A percentile compares a stretch with the other conserved stretches of the same genome.
Evolutionary conservation across 1,140 invertebrate species (phyloP).

Genomic region (Mylabris phalerata): DNA sequence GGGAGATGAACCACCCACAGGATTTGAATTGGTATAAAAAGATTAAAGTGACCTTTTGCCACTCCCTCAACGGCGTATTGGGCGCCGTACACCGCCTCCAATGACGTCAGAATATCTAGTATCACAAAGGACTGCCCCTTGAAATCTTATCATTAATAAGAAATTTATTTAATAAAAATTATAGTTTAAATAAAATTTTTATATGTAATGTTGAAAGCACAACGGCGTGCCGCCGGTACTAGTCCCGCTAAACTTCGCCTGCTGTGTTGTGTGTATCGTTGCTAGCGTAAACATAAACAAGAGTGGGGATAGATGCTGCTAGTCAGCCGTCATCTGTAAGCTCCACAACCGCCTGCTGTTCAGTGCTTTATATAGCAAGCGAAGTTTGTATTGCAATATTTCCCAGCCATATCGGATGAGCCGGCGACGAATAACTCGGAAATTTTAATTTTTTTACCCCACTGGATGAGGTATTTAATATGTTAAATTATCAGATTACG

Average conservation of each 20-base stretch:
- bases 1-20: constrained; percentile 36
- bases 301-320: constrained; percentile 26
- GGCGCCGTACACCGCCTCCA: constrained; percentile 37
- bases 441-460: no score
- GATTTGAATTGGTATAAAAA: constrained; percentile 44
- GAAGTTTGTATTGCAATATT: no score
- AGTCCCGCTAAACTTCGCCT: neutral
- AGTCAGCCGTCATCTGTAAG: no score
- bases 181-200: constrained; percentile 12
- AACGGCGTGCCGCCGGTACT: neutral
- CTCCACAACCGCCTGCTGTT: constrained; percentile 5
- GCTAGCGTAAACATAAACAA: constrained; percentile 40
- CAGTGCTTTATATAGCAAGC: no score
- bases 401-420: no score
- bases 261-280: constrained; percentile 26
- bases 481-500: no score
- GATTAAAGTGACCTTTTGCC: constrained; percentile 42
- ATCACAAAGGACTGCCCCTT: constrained; percentile 30
- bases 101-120: constrained; percentile 39
- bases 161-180: constrained; percentile 20
- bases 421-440: no score
- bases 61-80: constrained; percentile 40
- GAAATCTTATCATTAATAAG: constrained; percentile 31
- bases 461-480: no score
- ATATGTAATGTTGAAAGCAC: neutral